A percentile compares a stretch with the other conserved stretches of the same genome.
These are phyloP conservation scores for Lysandra coridon DNA, from an alignment of 2,888 invertebrate species.

Conservation along the genomic window DNA sequence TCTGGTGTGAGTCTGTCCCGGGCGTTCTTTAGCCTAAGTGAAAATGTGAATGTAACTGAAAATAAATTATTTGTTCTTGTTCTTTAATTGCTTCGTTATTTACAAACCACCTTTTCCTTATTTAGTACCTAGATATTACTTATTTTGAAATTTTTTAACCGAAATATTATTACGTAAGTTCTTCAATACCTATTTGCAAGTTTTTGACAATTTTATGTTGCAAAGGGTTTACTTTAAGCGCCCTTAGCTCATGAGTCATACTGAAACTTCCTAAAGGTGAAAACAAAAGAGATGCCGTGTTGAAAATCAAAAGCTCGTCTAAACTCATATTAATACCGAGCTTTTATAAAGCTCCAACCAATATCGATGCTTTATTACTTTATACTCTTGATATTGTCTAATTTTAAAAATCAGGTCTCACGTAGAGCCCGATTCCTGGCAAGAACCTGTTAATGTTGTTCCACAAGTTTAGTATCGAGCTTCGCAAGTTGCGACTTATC, in stretches of 20 bases:
- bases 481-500: background rate
- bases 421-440: background rate
- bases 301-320: background rate
- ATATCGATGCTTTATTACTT: background rate
- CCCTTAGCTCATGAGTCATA: too few relatives aligned
- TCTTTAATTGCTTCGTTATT: conserved; percentile 56
- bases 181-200: too few relatives aligned
- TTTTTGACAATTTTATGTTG: too few relatives aligned
- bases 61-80: conserved; percentile 77
- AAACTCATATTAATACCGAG: too few relatives aligned
- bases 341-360: too few relatives aligned
- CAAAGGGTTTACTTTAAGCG: too few relatives aligned
- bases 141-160: background rate
- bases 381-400: background rate
- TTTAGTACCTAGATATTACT: background rate
- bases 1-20: background rate
- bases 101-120: conserved; percentile 43
- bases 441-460: background rate
- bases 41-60: conserved; percentile 62
- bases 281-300: background rate
- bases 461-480: background rate
- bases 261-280: too few relatives aligned
- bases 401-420: too few relatives aligned
- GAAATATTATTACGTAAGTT: too few relatives aligned
- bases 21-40: conserved; percentile 49